Evolutionary conservation across 2,888 invertebrate genomes (phyloP).

Genomic region (Volucella inflata): DNA sequence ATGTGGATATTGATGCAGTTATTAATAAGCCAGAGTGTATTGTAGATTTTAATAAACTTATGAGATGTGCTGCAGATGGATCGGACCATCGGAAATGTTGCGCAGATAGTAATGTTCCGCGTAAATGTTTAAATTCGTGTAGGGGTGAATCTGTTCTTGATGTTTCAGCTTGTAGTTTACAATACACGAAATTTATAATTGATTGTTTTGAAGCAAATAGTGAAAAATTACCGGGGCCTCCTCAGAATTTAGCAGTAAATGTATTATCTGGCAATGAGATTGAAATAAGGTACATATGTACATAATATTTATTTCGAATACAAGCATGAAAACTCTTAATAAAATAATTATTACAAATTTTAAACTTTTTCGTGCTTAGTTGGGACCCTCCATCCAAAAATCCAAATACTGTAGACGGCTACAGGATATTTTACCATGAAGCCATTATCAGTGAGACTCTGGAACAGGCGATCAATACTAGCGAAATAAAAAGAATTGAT

Average conservation of each 20-base stretch:
- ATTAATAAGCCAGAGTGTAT: slow-evolving; percentile 92
- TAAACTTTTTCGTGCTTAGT: slow-evolving; percentile 79
- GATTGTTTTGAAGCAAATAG: slow-evolving; percentile 92
- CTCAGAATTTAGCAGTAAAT: slow-evolving; percentile 87
- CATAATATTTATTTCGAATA: background rate
- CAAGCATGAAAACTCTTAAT: background rate
- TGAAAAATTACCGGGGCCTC: slow-evolving; percentile 92
- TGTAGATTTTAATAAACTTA: slow-evolving; percentile 92
- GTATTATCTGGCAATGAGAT: slow-evolving; percentile 86
- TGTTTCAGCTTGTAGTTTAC: slow-evolving; percentile 88
- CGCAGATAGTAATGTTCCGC: slow-evolving; percentile 90
- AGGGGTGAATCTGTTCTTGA: slow-evolving; percentile 89
- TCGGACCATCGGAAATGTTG: slow-evolving; percentile 94
- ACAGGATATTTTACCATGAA: slow-evolving; percentile 92
- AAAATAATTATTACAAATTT: background rate
- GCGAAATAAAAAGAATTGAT: slow-evolving; percentile 88
- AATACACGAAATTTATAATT: slow-evolving; percentile 90
- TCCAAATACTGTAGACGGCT: slow-evolving; percentile 91
- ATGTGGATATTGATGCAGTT: slow-evolving; percentile 92
- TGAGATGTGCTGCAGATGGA: slow-evolving; percentile 93
- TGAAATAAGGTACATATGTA: slow-evolving; percentile 83
- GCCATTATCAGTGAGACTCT: slow-evolving; percentile 84
- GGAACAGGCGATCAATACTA: slow-evolving; percentile 80
- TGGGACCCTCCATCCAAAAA: slow-evolving; percentile 94
- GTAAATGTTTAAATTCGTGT: slow-evolving; percentile 93